Conservation (phyloP, 2,888 invertebrate species). For the Latrodectus elegans region DNA sequence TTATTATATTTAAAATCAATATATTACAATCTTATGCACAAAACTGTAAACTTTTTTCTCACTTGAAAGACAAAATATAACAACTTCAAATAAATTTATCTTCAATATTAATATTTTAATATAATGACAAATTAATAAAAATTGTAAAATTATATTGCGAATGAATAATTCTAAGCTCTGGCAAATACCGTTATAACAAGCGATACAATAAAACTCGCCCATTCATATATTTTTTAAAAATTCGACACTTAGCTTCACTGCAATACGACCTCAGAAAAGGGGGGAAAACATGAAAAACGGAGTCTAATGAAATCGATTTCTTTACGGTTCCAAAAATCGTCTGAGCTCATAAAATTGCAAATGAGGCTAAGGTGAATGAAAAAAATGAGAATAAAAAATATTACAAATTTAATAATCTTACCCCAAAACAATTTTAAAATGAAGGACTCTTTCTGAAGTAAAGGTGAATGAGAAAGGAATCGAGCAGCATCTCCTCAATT, state of each 20-base stretch:
- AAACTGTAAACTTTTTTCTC: too few relatives aligned
- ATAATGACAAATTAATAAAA: too few relatives aligned
- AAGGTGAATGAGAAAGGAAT: conserved; percentile 45
- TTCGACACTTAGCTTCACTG: conserved; percentile 36
- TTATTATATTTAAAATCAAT: too few relatives aligned
- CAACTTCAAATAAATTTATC: too few relatives aligned
- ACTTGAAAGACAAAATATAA: too few relatives aligned
- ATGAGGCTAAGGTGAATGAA: background rate
- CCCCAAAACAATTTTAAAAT: conserved; percentile 45
- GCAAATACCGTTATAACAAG: background rate
- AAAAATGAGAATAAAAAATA: background rate
- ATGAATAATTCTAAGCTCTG: background rate
- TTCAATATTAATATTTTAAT: too few relatives aligned
- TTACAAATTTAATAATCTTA: conserved; percentile 26
- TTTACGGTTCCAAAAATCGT: background rate
- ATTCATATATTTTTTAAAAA: conserved; percentile 33
- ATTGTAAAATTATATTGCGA: background rate
- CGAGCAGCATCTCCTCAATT: conserved; percentile 50
- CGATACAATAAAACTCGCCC: background rate
- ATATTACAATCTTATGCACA: too few relatives aligned
- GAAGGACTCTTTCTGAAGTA: conserved; percentile 46
- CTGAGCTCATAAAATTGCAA: background rate
- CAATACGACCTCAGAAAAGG: conserved; percentile 29
- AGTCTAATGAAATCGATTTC: conserved; percentile 43
- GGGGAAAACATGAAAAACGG: conserved; percentile 20